Evolutionary conservation across 2,888 invertebrate species (phyloP), one percentile per base, ranked within the genome.

Genomic region (Scotopteryx bipunctaria): DNA sequence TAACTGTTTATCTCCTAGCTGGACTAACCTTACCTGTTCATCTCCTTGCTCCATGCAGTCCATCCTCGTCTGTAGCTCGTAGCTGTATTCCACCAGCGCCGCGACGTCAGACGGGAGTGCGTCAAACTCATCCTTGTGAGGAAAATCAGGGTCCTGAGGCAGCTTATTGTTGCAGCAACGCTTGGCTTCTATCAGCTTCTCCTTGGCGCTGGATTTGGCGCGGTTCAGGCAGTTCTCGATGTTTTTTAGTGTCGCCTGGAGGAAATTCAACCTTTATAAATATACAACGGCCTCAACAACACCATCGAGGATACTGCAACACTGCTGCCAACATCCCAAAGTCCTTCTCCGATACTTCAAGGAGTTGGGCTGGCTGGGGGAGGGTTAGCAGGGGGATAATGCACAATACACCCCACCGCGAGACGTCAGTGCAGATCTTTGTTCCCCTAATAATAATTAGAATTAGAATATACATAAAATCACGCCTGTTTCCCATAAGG

Each of bases 11-110:
- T n/a, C n/a, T n/a, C n/a, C n/a, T n/a, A n/a, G n/a, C n/a, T n/a
- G n/a, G n/a, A n/a, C n/a, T 8, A 6, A 13, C 3, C 2, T 27
- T 78, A 94, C 93, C 78, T 91, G 91, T 23, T 92, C 91, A 61
- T 92, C 92, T 0, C 91, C 91, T 16, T 85, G 78, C 15, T 91
- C 91, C 79, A 94, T 87, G 65, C 94, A 94, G 31, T 93, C 93
- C 9, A 94, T 91, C 67, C 93, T 92, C 0, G 94, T 92, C 64
- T 92, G 91, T 8, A 93, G 73, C 29, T 93, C 92, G 21, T 90
- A 86, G 48, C 66, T 76, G 36, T 91, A 87, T 0, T 90, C 89
- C 17, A 92, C 89, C 4, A 96, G 71, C 0, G 86, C 83, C 0
- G 82, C 83, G 0, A 93, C 44, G 9, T 91, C 85, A 0, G 83